Evolutionary conservation across 2,113 vertebrate genomes (phyloP).

Genomic region (Cariama cristata): DNA sequence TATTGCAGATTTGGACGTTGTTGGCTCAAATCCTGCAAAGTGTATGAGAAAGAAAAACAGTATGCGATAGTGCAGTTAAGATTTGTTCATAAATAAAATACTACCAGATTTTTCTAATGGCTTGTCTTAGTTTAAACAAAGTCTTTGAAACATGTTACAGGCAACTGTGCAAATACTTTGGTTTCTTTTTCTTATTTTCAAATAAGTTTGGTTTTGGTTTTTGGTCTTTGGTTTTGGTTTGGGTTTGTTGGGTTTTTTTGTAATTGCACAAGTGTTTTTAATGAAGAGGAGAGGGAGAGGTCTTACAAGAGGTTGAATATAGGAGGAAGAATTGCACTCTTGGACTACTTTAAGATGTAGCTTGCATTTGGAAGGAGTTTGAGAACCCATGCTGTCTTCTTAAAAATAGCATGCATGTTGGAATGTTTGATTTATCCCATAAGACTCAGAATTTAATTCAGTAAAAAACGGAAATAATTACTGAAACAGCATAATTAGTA

Average conservation of each 20-base stretch:
- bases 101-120: background rate
- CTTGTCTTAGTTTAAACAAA: background rate
- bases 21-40: background rate
- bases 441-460: background rate
- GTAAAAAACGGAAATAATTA: background rate
- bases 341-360: background rate
- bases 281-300: background rate
- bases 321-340: background rate
- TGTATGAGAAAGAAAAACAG: background rate
- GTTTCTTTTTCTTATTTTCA: background rate
- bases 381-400: background rate
- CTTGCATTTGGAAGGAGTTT: background rate
- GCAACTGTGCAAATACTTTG: background rate
- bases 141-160: background rate
- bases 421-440: background rate
- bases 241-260: background rate
- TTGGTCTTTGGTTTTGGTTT: background rate
- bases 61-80: background rate
- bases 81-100: background rate
- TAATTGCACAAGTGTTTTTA: background rate
- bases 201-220: background rate
- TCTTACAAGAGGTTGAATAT: background rate
- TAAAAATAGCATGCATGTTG: background rate
- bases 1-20: background rate
- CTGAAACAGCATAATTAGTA: background rate